A percentile compares a stretch with the other conserved stretches of the same genome.
Conservation (phyloP, 2,797 vertebrate species). For the Clarias laeviceps region DNA sequence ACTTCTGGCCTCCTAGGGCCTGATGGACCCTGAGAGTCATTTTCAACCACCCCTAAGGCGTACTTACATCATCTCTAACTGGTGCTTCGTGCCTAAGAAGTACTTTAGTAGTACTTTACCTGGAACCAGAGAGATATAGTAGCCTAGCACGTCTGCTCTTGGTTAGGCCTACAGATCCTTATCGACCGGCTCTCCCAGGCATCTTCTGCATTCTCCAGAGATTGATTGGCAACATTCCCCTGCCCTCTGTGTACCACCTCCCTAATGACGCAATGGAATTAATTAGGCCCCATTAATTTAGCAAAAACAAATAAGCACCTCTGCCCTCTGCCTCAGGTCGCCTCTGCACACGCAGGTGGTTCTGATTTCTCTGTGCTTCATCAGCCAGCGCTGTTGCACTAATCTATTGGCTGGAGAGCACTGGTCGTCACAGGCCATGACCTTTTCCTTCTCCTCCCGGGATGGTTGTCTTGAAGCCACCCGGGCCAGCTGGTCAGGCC, state of each 20-base stretch:
- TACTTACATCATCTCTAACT: not conserved
- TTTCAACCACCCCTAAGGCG: not conserved
- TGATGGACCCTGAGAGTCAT: not conserved
- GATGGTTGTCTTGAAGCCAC: conserved; percentile 55
- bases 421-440: conserved; percentile 70
- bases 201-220: conserved; percentile 71
- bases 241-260: conserved; percentile 57
- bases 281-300: conserved; percentile 85
- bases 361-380: conserved; percentile 79
- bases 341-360: conserved; percentile 75
- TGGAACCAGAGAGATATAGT: conserved; percentile 16
- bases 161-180: conserved; percentile 71
- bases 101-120: not conserved
- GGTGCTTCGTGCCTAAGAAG: conserved; percentile 8
- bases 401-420: conserved; percentile 75
- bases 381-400: conserved; percentile 76
- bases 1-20: not conserved
- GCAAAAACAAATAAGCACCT: conserved; percentile 81
- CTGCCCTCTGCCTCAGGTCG: conserved; percentile 60
- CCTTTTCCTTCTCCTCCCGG: conserved; percentile 61
- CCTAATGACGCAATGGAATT: conserved; percentile 81
- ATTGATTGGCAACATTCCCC: conserved; percentile 77
- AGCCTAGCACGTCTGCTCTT: conserved; percentile 69
- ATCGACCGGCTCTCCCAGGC: conserved; percentile 65
- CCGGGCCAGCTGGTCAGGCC: conserved; percentile 38